Evolutionary conservation across 2,888 invertebrate species (phyloP).

Genomic region (Trachelus iudaicus): DNA sequence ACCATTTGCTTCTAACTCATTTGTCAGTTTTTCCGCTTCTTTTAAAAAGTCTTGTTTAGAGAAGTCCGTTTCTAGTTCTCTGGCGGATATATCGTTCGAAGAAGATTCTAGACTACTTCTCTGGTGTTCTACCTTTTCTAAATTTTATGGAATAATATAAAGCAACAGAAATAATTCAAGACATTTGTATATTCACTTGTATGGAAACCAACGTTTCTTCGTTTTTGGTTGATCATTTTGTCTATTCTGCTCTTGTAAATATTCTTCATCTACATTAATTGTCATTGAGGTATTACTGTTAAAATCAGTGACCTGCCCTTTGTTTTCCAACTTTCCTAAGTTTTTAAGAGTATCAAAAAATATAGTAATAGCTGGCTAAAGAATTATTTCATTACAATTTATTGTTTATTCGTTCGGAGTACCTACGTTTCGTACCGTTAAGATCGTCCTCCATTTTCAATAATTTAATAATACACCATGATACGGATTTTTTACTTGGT

Average conservation of each 20-base stretch:
- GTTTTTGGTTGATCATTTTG: not conserved
- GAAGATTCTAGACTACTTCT: not conserved
- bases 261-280: not conserved
- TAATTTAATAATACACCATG: not conserved
- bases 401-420: not conserved
- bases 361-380: not conserved
- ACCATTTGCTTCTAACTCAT: slow-evolving; percentile 34
- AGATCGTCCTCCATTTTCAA: not conserved
- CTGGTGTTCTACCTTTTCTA: not conserved
- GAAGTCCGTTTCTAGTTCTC: not conserved
- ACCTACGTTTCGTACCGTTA: not conserved
- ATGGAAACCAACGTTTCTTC: not conserved
- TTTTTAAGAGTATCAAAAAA: not conserved
- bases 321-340: not conserved
- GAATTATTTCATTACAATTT: not conserved
- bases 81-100: not conserved
- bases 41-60: not conserved
- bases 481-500: not conserved
- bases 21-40: slow-evolving; percentile 22
- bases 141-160: not conserved
- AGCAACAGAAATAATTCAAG: not conserved
- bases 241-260: not conserved
- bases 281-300: not conserved
- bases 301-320: not conserved
- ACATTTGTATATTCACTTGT: not conserved